Evolutionary conservation across 2,888 invertebrate species (phyloP), one percentile per base, ranked within the genome.

Genomic region (Cataglyphis altisquamis): DNA sequence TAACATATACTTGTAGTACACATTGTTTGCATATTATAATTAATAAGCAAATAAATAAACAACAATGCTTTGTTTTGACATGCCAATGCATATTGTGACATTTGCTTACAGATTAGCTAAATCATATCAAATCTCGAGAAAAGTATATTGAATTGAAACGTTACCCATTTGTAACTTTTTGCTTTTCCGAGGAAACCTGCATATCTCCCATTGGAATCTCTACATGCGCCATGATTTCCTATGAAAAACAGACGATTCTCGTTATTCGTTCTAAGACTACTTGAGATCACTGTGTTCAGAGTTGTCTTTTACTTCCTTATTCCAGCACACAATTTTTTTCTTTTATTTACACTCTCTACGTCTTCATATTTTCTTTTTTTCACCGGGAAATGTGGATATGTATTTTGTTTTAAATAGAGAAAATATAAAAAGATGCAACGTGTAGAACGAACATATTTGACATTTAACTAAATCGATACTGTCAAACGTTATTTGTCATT

Each of bases 131-230:
- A 45, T 60, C 52, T 72, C 41, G n/a, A 77, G 57, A 72, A 5
- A 64, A 41, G 8, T 3, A 2, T n/a, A 25, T 60, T 41, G 10
- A 66, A 15, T 3, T 15, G 10, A 45, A 36, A 82, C 64, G 45
- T 85, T 89, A 90, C 90, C 90, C 90, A 25, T 80, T 86, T 32
- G 64, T 72, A 78, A 72, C 72, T 75, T 82, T 87, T 36, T 81
- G 60, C 39, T 87, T 88, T 52, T 86, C 75, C 10, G 75, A 82
- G 3, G 85, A 77, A 18, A 36, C 48, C 77, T 94, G 91, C 84
- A 93, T 93, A 21, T 94, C 94, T 10, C 93, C 94, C 64, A 94
- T 89, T 57, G 90, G 88, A 57, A 94, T 93, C 57, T 93, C 91
- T 81, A 93, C 91, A 83, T 92, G 92, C 80, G 90, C 86, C 92